A percentile compares a stretch with the other conserved stretches of the same genome.
Evolutionary conservation across 2,888 invertebrate genomes (phyloP).

Genomic region (Luperina testacea): DNA sequence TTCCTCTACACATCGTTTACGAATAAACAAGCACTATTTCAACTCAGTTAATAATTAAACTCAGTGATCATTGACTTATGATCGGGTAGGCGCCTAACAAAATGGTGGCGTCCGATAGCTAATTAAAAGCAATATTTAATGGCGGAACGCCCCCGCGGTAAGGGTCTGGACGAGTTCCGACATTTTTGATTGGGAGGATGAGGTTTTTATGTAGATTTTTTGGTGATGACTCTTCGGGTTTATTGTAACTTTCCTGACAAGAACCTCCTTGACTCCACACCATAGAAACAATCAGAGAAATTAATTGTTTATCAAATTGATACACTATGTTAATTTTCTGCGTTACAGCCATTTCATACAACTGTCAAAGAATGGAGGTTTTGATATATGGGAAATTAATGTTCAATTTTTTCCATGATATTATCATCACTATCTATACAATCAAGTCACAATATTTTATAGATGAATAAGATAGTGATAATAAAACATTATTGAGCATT

Average conservation of each 20-base stretch:
- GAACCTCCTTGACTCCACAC: background rate
- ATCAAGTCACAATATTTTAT: too few relatives aligned
- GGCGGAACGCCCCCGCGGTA: conserved; percentile 63
- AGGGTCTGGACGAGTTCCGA: conserved; percentile 36
- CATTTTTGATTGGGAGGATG: conserved; percentile 15
- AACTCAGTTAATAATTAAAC: conserved; percentile 65
- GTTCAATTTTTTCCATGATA: background rate
- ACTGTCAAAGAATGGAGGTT: background rate
- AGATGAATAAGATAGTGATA: too few relatives aligned
- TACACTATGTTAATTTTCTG: background rate
- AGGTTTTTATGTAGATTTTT: background rate
- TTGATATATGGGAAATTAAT: background rate
- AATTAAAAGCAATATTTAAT: conserved; percentile 79
- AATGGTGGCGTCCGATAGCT: conserved; percentile 72
- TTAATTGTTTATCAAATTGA: background rate
- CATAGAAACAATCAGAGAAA: background rate
- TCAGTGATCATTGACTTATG: conserved; percentile 62
- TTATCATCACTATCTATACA: background rate
- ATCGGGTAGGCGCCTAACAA: conserved; percentile 56
- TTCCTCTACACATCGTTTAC: conserved; percentile 42
- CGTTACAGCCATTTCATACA: background rate
- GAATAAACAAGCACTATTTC: conserved; percentile 50
- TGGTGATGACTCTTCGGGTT: background rate
- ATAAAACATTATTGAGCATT: too few relatives aligned
- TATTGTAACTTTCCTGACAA: background rate